These are phyloP conservation scores for Charanyca ferruginea DNA, from an alignment of 2,888 invertebrate species.

Conservation along the genomic window DNA sequence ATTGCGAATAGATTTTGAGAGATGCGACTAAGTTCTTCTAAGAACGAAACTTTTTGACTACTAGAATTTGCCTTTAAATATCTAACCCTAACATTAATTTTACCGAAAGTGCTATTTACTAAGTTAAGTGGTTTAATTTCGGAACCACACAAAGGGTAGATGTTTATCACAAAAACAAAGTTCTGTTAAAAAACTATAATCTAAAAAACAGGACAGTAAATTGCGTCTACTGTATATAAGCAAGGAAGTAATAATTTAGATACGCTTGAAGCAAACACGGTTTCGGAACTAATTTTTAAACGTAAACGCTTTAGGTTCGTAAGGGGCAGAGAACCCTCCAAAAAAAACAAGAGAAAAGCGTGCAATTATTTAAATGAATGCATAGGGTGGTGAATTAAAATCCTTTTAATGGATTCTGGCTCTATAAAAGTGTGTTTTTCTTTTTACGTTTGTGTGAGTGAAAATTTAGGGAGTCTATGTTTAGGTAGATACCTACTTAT, in stretches of 20 bases:
- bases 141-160: neutral
- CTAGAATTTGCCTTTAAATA: neutral
- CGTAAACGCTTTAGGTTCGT: slow-evolving; percentile 46
- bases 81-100: neutral
- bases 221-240: slow-evolving; percentile 38
- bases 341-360: slow-evolving; percentile 37
- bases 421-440: slow-evolving; percentile 46
- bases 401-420: slow-evolving; percentile 62
- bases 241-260: slow-evolving; percentile 58
- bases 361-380: slow-evolving; percentile 67
- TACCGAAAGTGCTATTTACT: neutral
- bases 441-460: slow-evolving; percentile 34
- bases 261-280: slow-evolving; percentile 52
- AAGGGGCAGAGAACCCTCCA: slow-evolving; percentile 32
- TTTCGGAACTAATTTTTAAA: slow-evolving; percentile 59
- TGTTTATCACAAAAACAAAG: slow-evolving; percentile 15
- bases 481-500: too few relatives aligned
- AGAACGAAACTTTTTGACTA: too few relatives aligned
- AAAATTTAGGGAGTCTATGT: slow-evolving; percentile 28
- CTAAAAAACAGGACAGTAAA: slow-evolving; percentile 33
- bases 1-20: too few relatives aligned
- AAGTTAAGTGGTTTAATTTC: neutral
- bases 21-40: too few relatives aligned
- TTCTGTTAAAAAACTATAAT: slow-evolving; percentile 28
- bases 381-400: slow-evolving; percentile 58